These are phyloP conservation scores for Strix occidentalis DNA, from an alignment of 2,797 vertebrate species.

Conservation along the genomic window DNA sequence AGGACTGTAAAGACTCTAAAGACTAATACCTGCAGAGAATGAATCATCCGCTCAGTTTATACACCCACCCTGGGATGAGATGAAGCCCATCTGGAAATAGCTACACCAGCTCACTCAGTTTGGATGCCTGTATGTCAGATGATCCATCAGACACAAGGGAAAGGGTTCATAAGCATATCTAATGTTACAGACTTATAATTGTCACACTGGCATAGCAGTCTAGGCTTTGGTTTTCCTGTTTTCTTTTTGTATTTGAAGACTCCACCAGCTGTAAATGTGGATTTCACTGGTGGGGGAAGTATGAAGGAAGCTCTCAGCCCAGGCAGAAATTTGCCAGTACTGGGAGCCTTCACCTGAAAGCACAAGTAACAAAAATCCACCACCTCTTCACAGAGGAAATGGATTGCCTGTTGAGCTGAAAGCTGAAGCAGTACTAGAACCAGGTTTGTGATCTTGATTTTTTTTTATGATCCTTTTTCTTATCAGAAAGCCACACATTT, in stretches of 20 bases:
- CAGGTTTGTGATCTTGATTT: background rate
- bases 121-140: background rate
- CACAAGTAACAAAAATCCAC: background rate
- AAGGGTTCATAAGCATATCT: background rate
- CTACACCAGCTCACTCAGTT: background rate
- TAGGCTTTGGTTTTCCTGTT: background rate
- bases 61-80: background rate
- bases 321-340: background rate
- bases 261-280: background rate
- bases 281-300: background rate
- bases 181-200: background rate
- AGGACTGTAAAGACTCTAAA: background rate
- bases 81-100: slow-evolving; percentile 8
- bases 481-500: background rate
- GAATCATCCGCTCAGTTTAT: background rate
- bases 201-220: background rate
- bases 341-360: background rate
- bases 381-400: background rate
- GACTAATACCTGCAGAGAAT: background rate
- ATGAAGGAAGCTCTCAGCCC: background rate
- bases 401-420: background rate
- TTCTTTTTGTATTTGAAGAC: background rate
- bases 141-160: background rate
- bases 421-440: background rate
- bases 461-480: background rate